phyloP scores from a whole-genome alignment of 2,888 invertebrate genomes.

The Cephus sareptanus region DNA sequence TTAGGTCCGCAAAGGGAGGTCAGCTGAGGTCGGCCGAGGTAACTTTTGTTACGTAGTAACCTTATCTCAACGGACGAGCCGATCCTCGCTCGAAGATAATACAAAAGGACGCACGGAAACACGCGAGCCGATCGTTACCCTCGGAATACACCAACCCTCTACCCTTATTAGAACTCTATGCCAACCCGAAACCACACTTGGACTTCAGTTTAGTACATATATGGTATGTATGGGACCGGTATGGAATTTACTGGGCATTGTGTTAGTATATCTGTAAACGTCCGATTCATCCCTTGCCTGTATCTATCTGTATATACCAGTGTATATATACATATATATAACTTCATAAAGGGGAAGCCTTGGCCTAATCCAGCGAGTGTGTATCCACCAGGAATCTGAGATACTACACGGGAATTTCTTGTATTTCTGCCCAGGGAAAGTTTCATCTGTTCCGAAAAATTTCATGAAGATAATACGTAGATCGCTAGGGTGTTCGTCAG shows the following conservation, averaged over 20 bases:
- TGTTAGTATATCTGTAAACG: neutral
- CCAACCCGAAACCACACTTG: neutral
- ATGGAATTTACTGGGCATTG: neutral
- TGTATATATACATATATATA: no score
- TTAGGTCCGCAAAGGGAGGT: neutral
- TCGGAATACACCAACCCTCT: conserved; percentile 20
- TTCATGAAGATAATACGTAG: neutral
- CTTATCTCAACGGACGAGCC: neutral
- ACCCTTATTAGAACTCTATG: neutral
- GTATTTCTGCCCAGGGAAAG: neutral
- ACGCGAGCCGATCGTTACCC: conserved; percentile 35
- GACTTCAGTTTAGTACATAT: neutral
- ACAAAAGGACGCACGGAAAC: conserved; percentile 22
- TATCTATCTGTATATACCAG: no score
- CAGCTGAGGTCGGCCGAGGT: neutral
- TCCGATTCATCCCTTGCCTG: neutral
- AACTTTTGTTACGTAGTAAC: neutral
- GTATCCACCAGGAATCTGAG: neutral
- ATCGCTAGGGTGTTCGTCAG: neutral
- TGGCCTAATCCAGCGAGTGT: neutral
- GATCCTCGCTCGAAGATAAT: conserved; percentile 24
- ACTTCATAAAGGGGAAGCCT: no score
- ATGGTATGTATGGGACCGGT: neutral
- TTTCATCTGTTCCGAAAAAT: neutral
- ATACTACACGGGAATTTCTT: neutral